Evolutionary conservation across 2,888 invertebrate species (phyloP), one percentile per base, ranked within the genome.

Genomic region (Drosophila parthenogenetica): DNA sequence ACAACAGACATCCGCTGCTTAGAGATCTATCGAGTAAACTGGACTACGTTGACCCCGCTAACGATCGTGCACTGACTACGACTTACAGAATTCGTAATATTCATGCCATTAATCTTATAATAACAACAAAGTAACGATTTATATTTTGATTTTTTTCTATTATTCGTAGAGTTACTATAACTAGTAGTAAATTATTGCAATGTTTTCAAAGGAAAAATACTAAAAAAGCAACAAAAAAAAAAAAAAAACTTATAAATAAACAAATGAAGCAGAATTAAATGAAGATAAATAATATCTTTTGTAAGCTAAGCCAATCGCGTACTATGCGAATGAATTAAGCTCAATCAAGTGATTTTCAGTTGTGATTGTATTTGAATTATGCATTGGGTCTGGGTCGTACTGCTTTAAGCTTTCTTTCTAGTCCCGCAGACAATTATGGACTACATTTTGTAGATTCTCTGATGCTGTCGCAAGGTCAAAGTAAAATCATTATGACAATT

Each of bases 1-100:
- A 59, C 89, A 89, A 64, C 89, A 89, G 46, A 88, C 91, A 3
- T 86, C 90, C 0, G 70, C 90, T n/a, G 89, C 90, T 2, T 43
- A 39, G 16, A 8, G 50, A 66, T 22, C 10, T 35, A 8, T 29
- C 29, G 22, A 29, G 29, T 29, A 2, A 29, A 2, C 1, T 19
- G 50, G 62, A 76, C 17, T 11, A 66, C 35, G 51, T 16, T 66
- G 42, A 51, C 51, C 11, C 11, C 42, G 7, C 5, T 7, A 16
- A 57, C 55, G 53, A 60, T 25, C 63, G 25, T 7, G 55, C 67
- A 61, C 29, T 10, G 66, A 63, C 7, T 29, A 8, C 1, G 11
- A 14, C 29, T 49, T 3, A 14, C 39, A 2, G 60, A 60, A 19
- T 37, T 42, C 43, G 75, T 77, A 73, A 75, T 68, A 75, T 16